Percentiles rank a stretch among this genome's conserved stretches.
These are phyloP conservation scores for Micrasema minimum DNA, from an alignment of 1,140 invertebrate species.

Conservation along the genomic window DNA sequence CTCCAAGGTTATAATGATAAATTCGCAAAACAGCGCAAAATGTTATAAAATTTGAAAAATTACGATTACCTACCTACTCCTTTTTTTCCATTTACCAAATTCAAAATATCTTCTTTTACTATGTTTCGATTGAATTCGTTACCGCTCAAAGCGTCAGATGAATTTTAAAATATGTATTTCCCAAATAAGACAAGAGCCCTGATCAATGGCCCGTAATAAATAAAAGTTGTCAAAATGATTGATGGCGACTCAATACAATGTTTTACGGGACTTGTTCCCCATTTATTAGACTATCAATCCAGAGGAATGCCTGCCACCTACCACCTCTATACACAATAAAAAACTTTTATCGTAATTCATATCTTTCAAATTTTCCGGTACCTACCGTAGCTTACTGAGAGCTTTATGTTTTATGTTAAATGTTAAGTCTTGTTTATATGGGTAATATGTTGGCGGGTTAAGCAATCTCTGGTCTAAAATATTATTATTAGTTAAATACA, in stretches of 20 bases:
- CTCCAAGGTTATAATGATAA: no score
- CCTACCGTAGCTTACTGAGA: not conserved
- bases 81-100: no score
- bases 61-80: no score
- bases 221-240: constrained; percentile 42
- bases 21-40: no score
- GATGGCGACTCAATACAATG: constrained; percentile 32
- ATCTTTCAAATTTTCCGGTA: not conserved
- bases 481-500: no score
- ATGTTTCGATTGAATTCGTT: not conserved
- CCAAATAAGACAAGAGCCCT: constrained; percentile 35
- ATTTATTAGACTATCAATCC: constrained; percentile 10
- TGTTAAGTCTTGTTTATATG: no score
- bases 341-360: not conserved
- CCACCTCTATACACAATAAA: not conserved
- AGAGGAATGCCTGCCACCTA: not conserved
- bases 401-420: not conserved
- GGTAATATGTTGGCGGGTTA: no score
- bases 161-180: constrained; percentile 29
- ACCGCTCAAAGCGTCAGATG: not conserved
- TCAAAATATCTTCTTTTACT: no score
- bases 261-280: not conserved
- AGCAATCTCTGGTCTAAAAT: no score
- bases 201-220: constrained; percentile 35
- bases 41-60: no score